Evolutionary conservation across 2,888 invertebrate species (phyloP), one percentile per base, ranked within the genome.

Genomic region (Pammene fasciana): DNA sequence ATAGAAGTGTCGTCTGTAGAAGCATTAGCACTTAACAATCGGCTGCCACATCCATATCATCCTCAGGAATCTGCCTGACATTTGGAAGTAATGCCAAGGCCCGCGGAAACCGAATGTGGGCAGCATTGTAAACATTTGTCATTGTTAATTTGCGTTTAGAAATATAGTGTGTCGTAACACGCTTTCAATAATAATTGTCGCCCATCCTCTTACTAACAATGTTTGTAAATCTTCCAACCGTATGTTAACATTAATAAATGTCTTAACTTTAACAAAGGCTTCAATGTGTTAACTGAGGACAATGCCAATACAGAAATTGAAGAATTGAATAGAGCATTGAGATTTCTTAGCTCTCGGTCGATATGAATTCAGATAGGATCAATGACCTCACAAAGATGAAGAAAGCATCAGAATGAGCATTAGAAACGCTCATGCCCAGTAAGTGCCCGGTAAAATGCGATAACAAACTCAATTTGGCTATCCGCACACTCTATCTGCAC

Each of bases 41-140:
- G 80, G 73, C 72, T 73, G 75, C 71, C 75, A 67, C 73, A 79
- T 77, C 78, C 80, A 82, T 88, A 90, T 89, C 90, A 83, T 89
- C 89, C 81, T 77, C 76, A 81, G 80, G 85, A 84, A 91, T 91
- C 91, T 85, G 85, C 85, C 76, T 80, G 80, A 82, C 86, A 86
- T 86, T 87, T 86, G 78, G 77, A 73, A 75, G 81, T 86, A 92
- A 92, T 92, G 91, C 88, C 92, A 92, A 91, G 92, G 91, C 81
- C 82, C 72, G 71, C 77, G 72, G 74, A 77, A 75, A 76, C 71
- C 62, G 60, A 75, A 84, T 84, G 89, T 91, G 88, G 89, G 90
- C 82, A 80, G 88, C 76, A 86, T 87, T 87, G 86, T 89, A 77
- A 78, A 82, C 79, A 77, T 75, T 74, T 84, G 78, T 82, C 84